phyloP scores from a whole-genome alignment of 2,113 vertebrate genomes.

The Girardinichthys multiradiatus region DNA sequence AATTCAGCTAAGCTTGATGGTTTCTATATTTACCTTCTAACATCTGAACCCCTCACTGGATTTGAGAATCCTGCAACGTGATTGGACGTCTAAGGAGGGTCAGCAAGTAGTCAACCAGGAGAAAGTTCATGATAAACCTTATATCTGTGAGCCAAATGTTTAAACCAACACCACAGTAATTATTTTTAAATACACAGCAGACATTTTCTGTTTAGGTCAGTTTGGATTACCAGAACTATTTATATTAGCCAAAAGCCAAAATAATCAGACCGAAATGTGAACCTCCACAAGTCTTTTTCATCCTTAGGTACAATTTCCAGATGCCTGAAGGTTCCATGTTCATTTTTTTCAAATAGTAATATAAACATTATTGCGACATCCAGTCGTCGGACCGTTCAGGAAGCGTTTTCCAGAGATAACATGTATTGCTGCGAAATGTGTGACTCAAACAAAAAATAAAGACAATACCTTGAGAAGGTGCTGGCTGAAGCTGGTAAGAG shows the following conservation, averaged over 20 bases:
- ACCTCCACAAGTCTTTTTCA: background rate
- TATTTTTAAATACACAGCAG: background rate
- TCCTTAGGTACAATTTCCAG: background rate
- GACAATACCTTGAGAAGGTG: background rate
- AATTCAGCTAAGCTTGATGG: background rate
- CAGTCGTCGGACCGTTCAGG: background rate
- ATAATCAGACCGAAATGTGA: background rate
- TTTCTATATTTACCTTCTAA: conserved; percentile 22
- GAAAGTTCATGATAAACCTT: background rate
- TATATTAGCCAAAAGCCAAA: background rate
- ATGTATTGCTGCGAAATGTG: background rate
- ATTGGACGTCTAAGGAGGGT: background rate
- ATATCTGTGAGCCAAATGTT: background rate
- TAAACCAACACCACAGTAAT: background rate
- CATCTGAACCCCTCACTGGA: background rate
- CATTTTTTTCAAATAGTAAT: background rate
- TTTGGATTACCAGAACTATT: background rate
- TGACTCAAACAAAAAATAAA: too few relatives aligned
- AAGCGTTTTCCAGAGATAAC: background rate
- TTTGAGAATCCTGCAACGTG: background rate
- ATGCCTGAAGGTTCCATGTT: background rate
- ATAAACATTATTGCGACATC: too few relatives aligned
- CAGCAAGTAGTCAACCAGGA: background rate
- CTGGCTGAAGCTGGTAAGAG: background rate
- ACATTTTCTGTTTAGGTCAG: background rate